Evolutionary conservation across 2,888 invertebrate species (phyloP), one percentile per base, ranked within the genome.

Genomic region (Perithous albicinctus): DNA sequence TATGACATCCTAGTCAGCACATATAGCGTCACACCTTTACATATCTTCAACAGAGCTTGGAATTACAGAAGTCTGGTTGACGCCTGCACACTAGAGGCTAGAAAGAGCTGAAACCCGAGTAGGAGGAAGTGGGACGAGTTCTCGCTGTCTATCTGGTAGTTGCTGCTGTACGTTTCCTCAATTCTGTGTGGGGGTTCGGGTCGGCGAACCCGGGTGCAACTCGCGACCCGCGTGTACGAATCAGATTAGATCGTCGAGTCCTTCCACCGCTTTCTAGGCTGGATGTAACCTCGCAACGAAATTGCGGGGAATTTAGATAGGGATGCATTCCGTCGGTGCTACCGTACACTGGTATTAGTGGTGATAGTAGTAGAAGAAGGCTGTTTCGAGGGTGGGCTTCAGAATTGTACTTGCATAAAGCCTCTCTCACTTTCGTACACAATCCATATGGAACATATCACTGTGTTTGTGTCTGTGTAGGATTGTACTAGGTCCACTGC

Each of bases 221-320:
- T 59, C 72, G 64, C 80, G 66, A 76, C 51, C 84, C 85, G 85
- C 87, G 86, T 87, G 87, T 85, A 87, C 85, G 86, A 86, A 89
- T 89, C 88, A 87, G 89, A 89, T 89, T 89, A 89, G 86, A 89
- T 88, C 85, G 87, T 81, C 81, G 64, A 51, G 64, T 78, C 66
- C 59, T 54, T 32, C 43, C 61, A 64, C 78, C 64, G 51, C 41
- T 35, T 8, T 26, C 59, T 83, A 82, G 78, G 64, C 61, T 74
- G 86, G 85, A 84, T 81, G 85, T 85, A 83, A 82, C 69, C 80
- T 66, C 83, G 74, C 48, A 73, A 46, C 66, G 85, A 86, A 86
- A 88, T 88, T 88, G 85, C 82, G 66, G 85, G 82, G 66, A 73
- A 82, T 82, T 77, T 66, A 80, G 77, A 74, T 73, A 73, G 77